Conservation (phyloP, 2,113 vertebrate species). For the Thryonomys swinderianus region DNA sequence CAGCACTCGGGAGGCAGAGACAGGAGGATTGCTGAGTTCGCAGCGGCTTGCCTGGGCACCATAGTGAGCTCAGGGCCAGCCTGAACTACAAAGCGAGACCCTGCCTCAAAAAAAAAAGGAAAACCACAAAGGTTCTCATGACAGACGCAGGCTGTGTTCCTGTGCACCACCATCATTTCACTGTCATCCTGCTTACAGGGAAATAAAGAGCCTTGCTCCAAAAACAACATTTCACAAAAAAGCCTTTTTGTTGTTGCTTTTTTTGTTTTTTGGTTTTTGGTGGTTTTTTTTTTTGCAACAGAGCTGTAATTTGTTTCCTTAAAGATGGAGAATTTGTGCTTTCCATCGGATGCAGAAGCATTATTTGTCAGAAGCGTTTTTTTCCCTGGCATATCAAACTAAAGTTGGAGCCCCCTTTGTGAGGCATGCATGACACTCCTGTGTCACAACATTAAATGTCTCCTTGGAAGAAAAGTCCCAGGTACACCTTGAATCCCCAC, state of each 20-base stretch:
- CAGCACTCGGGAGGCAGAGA: too few species aligned
- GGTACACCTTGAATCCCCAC: not conserved
- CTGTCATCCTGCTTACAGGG: not conserved
- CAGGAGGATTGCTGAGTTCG: too few species aligned
- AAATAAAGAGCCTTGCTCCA: not conserved
- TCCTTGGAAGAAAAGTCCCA: not conserved
- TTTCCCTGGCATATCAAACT: not conserved
- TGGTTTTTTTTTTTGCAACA: not conserved
- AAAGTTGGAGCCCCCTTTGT: not conserved
- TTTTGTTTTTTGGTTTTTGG: too few species aligned
- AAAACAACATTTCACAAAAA: not conserved
- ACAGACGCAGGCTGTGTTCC: not conserved
- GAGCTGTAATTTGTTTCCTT: slow-evolving; percentile 1
- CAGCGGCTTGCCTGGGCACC: too few species aligned
- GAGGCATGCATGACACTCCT: not conserved
- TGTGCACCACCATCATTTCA: not conserved
- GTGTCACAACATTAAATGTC: not conserved
- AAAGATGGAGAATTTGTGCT: not conserved
- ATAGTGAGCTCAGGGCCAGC: too few species aligned
- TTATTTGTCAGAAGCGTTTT: not conserved
- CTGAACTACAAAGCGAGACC: too few species aligned
- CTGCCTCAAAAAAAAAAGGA: too few species aligned
- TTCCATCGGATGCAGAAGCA: not conserved
- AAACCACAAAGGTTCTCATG: not conserved
- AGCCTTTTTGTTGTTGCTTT: too few species aligned